Conservation (phyloP, 2,797 vertebrate genomes). For the Rachycentron canadum region DNA sequence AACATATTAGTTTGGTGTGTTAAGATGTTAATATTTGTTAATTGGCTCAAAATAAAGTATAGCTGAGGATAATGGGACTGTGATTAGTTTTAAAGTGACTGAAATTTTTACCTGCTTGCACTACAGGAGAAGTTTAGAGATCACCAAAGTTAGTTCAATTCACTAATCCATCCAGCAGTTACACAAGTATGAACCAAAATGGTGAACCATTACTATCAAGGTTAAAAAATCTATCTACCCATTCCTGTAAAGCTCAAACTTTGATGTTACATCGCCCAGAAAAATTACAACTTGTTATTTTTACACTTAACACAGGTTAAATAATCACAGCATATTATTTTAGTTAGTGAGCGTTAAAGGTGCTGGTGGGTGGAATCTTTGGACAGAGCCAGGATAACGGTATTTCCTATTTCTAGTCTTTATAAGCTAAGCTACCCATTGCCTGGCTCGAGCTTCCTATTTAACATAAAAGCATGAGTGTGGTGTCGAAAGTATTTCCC, state of each 20-base stretch:
- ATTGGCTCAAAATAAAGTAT: not conserved
- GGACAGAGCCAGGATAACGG: not conserved
- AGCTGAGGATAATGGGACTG: not conserved
- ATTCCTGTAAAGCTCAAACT: not conserved
- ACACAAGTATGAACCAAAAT: not conserved
- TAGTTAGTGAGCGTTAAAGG: not conserved
- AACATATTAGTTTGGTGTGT: conserved; percentile 2
- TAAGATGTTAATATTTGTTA: conserved; percentile 7
- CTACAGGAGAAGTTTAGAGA: not conserved
- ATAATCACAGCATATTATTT: not conserved
- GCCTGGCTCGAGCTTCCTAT: not conserved
- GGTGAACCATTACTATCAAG: not conserved
- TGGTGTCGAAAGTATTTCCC: not conserved
- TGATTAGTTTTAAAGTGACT: not conserved
- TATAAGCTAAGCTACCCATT: conserved; percentile 11
- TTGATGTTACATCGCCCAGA: not conserved
- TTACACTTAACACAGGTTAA: not conserved
- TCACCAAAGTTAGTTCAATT: not conserved
- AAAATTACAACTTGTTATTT: not conserved
- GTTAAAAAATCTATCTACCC: not conserved
- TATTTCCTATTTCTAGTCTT: conserved; percentile 7
- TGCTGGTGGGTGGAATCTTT: not conserved
- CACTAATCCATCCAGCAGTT: not conserved
- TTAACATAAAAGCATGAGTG: not conserved
- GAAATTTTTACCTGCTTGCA: not conserved